Evolutionary conservation across 2,797 vertebrate species (phyloP), one percentile per base, ranked within the genome.

Genomic region (Natrix natrix): DNA sequence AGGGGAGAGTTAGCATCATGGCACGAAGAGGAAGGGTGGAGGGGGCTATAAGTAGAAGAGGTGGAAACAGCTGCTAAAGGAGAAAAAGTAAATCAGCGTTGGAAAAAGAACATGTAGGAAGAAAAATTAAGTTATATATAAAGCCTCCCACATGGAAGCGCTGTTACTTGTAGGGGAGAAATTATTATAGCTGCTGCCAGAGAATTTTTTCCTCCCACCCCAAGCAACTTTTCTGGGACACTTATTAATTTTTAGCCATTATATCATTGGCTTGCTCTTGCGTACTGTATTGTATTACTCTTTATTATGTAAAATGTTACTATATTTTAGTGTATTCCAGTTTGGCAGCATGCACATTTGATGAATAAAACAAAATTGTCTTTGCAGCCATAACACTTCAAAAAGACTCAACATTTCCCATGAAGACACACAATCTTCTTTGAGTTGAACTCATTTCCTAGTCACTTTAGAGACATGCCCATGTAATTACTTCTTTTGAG

Each of bases 21-120:
- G 92, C 63, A 88, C 0, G 6, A 74, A 91, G 95, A 87, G 5
- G 96, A 93, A 94, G 94, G 94, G 94, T 93, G 94, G 95, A 97
- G 95, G 94, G 96, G 91, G 93, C 87, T 94, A 92, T 95, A 93
- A 95, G 94, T 60, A 93, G 96, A 95, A 93, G 97, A 96, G 94
- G 93, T 86, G 63, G 96, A 96, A 95, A 94, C 97, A 96, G 91
- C 24, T 96, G 97, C 97, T 98, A 91, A 93, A 96, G 96, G 94
- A 97, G 89, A 97, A 95, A 97, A 92, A 96, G 94, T 56, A 91
- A 96, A 78, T n/a, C 2, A 59, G 14, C 95, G 89, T 96, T 96
- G 95, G 83, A 60, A 60, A 86, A 93, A 90, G 57, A 90, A 89
- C 26, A 56, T 28, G 74, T 92, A 88, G 93, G 93, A 93, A 96